Evolutionary conservation across 2,888 invertebrate species (phyloP).

Genomic region (Eurytoma adleriae): DNA sequence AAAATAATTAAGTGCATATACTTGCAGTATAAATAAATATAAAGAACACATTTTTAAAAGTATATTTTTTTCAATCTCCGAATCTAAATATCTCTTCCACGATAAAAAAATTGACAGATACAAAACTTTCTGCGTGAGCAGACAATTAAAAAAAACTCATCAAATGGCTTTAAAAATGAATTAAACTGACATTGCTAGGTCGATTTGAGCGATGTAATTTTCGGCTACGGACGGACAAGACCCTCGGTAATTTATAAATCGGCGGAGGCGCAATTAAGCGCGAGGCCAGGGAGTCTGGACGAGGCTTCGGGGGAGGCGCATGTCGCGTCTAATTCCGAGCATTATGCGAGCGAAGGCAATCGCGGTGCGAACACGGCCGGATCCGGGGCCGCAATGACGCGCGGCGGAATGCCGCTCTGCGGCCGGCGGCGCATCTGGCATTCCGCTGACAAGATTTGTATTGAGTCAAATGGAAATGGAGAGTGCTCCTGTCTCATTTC

Average conservation of each 20-base stretch:
- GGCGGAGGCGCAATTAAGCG: constrained; percentile 25
- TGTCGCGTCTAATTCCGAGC: constrained; percentile 38
- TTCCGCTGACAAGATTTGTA: constrained; percentile 62
- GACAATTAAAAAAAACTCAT: no score
- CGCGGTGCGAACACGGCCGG: constrained; percentile 19
- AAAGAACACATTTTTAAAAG: no score
- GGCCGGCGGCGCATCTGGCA: constrained; percentile 62
- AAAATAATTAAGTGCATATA: no score
- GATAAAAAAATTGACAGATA: no score
- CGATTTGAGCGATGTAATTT: background rate
- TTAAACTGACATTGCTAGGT: no score
- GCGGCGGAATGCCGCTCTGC: constrained; percentile 53
- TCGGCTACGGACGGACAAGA: background rate
- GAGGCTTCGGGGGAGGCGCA: background rate
- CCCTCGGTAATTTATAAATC: constrained; percentile 14
- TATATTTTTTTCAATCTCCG: no score
- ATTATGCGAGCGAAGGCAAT: constrained; percentile 49
- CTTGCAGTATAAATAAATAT: no score
- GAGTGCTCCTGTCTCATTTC: constrained; percentile 61
- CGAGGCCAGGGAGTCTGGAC: background rate
- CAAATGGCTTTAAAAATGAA: no score
- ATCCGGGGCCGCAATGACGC: constrained; percentile 10
- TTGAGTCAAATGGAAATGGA: constrained; percentile 60
- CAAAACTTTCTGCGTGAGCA: no score
- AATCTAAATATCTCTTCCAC: no score